phyloP scores from a whole-genome alignment of 2,888 invertebrate species.

The Halictus ligatus region DNA sequence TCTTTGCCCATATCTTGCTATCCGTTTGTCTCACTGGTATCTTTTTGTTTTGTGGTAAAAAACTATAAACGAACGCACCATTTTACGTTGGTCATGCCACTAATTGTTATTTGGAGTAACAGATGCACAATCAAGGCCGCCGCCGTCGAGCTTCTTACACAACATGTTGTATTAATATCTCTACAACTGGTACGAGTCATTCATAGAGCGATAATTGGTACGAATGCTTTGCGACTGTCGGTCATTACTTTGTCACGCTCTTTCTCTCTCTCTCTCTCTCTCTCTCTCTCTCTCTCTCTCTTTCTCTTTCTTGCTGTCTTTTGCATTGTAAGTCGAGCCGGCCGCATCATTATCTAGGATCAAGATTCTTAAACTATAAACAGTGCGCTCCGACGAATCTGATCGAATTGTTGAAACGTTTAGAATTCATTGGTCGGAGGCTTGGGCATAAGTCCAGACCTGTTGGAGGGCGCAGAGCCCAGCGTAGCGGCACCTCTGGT shows the following conservation, averaged over 20 bases:
- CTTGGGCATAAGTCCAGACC: slow-evolving; percentile 82
- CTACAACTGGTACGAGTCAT: slow-evolving; percentile 4
- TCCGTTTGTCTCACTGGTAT: not conserved
- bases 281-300: not conserved
- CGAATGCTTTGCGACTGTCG: slow-evolving; percentile 37
- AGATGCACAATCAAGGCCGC: slow-evolving; percentile 24
- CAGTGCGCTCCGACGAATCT: slow-evolving; percentile 40
- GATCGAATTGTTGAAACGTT: slow-evolving; percentile 72
- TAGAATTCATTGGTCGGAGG: slow-evolving; percentile 83
- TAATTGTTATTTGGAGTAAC: slow-evolving; percentile 21
- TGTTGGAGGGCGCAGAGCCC: slow-evolving; percentile 82
- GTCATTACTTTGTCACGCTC: slow-evolving; percentile 16
- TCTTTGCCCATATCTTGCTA: not conserved
- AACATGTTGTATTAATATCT: slow-evolving; percentile 12
- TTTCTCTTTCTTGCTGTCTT: not conserved
- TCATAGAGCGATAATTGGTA: slow-evolving; percentile 19
- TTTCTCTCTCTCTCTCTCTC: not conserved
- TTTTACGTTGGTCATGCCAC: slow-evolving; percentile 35
- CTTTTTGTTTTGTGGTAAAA: slow-evolving; percentile 6
- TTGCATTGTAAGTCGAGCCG: slow-evolving; percentile 26
- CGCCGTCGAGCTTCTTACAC: slow-evolving; percentile 27
- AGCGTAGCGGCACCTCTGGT: slow-evolving; percentile 80
- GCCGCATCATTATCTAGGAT: slow-evolving; percentile 46
- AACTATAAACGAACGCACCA: not conserved
- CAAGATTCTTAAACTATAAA: slow-evolving; percentile 18